Base-by-base conservation (phyloP, 2,888 invertebrate genomes). In the Asteroscopus sphinx region DNA sequence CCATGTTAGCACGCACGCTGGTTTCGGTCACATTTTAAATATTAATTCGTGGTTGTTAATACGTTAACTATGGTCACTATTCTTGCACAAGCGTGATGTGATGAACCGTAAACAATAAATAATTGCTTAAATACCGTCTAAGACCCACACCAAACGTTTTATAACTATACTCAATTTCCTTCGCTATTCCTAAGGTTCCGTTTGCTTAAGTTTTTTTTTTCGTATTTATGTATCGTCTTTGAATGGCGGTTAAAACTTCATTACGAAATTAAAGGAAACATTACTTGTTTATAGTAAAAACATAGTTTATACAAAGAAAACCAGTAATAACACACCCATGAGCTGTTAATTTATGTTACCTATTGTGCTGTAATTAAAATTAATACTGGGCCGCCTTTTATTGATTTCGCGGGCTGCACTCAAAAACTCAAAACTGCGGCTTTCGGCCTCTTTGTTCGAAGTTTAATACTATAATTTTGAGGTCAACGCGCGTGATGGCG, bases 41-140 rank as follows among this genome's bases (percentile, higher is more conserved):
- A 87, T 87, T 90, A 82, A 87, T 88, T 86, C 81, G 80, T 79
- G 81, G 87, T 88, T 86, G 86, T 90, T 91, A 88, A 88, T 83
- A 82, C 79, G 80, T 87, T 91, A 90, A 90, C 91, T 88, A 88
- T 86, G 88, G 83, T 81, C 83, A 83, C 85, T 83, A 86, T 88
- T 85, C 83, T 86, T 83, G 84, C 75, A 82, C 80, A 82, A 81
- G 76, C 81, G 81, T 80, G 66, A 71, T 79, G 78, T 87, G 86
- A 91, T 91, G 88, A 88, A 86, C 86, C 90, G 86, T 91, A 83
- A 77, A 90, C 84, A 88, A 91, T 88, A 83, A 81, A 85, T 88
- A 85, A 89, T 85, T 82, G 79, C 71, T 72, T 77, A 76, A 72
- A 77, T 68, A 76, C 77, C 67, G 61, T 68, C 69, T 65, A 68